Base-by-base conservation (phyloP, 1,140 invertebrate species). In the Meloidogyne floridensis region DNA sequence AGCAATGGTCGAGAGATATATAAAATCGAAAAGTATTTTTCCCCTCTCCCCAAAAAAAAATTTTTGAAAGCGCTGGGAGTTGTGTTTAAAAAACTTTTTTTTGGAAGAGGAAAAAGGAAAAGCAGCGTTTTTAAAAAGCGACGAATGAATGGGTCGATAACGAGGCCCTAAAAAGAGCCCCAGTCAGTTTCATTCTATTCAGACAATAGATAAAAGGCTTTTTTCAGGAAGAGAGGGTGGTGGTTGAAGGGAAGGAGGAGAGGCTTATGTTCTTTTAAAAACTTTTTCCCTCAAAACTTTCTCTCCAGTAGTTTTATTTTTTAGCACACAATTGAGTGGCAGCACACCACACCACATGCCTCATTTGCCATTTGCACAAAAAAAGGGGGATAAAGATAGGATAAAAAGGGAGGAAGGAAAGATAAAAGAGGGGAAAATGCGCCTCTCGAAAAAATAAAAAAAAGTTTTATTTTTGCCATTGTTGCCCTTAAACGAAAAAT, bases 331-430 rank as follows among this genome's bases (percentile, higher is more conserved):
- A 59, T 15, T 59, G n/a, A 65, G 59, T 65, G 59, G 59, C n/a
- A 18, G 59, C 15, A 32, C 32, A 32, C 32, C 32, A 32, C 32
- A 65, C 59, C 59, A 65, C n/a, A 65, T 65, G 59, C 59, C 59
- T 65, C 59, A 65, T 65, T 65, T 65, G 59, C 59, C 59, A 18
- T 65, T 65, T 65, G n/a, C 59, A 65, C 59, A 65, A 11, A 65
- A 65, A 7, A 65, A 65, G 13, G 11, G 51, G 53, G 53, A 54
- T 54, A 54, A 54, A 54, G 11, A 54, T 8, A 13, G 11, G 8
- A 54, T 54, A 54, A 54, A 54, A 13, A 54, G 53, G 13, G 5
- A 59, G 13, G 15, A 59, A 15, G 9, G 13, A 56, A 56, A 56
- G 10, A 56, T 11, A 13, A 15, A 59, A 5, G n/a, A 65, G 15